Evolutionary conservation across 2,888 invertebrate species (phyloP).

Genomic region (Rutpela maculata): DNA sequence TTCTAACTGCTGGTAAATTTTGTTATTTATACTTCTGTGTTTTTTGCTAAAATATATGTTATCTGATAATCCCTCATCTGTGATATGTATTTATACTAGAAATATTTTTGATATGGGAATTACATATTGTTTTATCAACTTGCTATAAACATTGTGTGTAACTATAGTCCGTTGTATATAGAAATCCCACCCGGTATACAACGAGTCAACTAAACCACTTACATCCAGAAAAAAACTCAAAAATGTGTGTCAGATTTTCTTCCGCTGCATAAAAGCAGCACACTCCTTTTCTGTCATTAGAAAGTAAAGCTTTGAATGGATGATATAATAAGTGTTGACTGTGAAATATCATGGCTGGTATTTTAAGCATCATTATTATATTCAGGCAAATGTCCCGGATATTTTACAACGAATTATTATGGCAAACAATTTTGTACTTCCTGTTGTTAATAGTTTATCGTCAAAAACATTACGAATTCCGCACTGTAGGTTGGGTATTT

Average conservation of each 20-base stretch:
- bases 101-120: too few relatives aligned
- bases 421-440: neutral
- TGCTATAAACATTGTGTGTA: too few relatives aligned
- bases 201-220: neutral
- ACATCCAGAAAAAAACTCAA: conserved; percentile 19
- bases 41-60: too few relatives aligned
- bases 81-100: too few relatives aligned
- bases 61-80: too few relatives aligned
- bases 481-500: neutral
- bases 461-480: neutral
- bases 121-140: too few relatives aligned
- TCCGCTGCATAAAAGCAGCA: conserved; percentile 29
- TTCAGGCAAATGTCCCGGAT: conserved; percentile 19
- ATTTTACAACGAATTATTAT: neutral
- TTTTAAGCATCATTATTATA: conserved; percentile 10
- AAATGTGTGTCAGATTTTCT: conserved; percentile 37
- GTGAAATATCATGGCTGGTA: neutral
- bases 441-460: conserved; percentile 4
- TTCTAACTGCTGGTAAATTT: too few relatives aligned
- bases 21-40: too few relatives aligned
- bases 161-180: too few relatives aligned
- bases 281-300: conserved; percentile 49
- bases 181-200: neutral
- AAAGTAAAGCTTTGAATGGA: conserved; percentile 42
- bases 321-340: neutral